Evolutionary conservation across 2,113 vertebrate species (phyloP), one percentile per base, ranked within the genome.

Genomic region (Pangasianodon gigas): DNA sequence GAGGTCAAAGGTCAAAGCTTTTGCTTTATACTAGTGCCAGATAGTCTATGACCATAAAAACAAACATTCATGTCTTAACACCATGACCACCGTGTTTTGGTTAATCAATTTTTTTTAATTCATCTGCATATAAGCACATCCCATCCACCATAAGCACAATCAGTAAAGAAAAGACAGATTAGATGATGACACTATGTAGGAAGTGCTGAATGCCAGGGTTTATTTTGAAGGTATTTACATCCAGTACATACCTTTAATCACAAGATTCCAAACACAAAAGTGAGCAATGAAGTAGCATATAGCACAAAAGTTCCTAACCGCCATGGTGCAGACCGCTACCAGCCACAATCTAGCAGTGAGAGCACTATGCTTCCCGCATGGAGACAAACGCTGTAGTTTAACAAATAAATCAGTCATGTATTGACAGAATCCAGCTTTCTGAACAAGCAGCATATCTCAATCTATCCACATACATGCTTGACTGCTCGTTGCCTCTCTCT

Each of bases 11-110:
- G 85, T 87, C 83, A 87, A 86, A 87, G 56, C 41, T 77, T 67
- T 84, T 80, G 52, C 51, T 88, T 84, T 79, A 87, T 84, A 37
- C 13, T 80, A 60, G 71, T 41, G 56, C 80, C 71, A 77, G 69
- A 71, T 54, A 84, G 81, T 51, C 77, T 51, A 60, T 86, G 83
- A 26, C 52, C 24, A 46, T 46, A 52, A 88, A 89, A 86, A 84
- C 91, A 89, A 88, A 87, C 87, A 77, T 85, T 71, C 88, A 91
- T 75, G 87, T 84, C 65, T 89, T 62, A 56, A 67, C 74, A 81
- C 37, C 46, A 14, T n/a, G 58, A 80, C 26, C 8, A 84, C 10
- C 3, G n/a, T 48, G 82, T 26, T 89, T 87, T 58, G 44, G 51
- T 44, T 60, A 41, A 52, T 29, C 79, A 13, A n/a, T 10, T 60